These are phyloP conservation scores for Bufotes viridis DNA, from an alignment of 2,797 vertebrate species.

Conservation along the genomic window DNA sequence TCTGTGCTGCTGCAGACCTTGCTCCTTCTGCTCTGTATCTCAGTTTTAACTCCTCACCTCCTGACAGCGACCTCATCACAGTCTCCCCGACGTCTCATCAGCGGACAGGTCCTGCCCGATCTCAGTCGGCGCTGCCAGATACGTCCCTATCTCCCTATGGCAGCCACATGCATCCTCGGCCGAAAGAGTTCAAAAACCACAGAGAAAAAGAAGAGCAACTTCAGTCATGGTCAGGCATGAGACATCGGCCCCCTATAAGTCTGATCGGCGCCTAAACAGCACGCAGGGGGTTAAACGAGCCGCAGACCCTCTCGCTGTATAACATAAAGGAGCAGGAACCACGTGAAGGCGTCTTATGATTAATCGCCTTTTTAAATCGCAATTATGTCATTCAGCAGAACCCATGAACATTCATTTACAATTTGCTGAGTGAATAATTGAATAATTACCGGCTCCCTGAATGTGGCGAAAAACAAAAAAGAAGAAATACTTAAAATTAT, in stretches of 20 bases:
- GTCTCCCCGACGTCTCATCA: neutral
- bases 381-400: slow-evolving; percentile 79
- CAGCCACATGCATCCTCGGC: neutral
- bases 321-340: slow-evolving; percentile 64
- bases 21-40: too few species aligned
- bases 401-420: slow-evolving; percentile 74
- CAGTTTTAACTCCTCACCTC: too few species aligned
- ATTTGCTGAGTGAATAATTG: slow-evolving; percentile 76
- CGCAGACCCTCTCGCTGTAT: neutral
- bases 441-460: slow-evolving; percentile 62
- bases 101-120: neutral
- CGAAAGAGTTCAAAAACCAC: neutral
- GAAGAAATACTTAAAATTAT: slow-evolving; percentile 4
- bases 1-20: neutral
- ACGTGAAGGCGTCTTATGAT: slow-evolving; percentile 72
- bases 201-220: neutral
- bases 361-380: slow-evolving; percentile 81
- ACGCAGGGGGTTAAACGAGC: slow-evolving; percentile 10
- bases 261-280: neutral
- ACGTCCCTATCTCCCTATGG: neutral
- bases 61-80: too few species aligned
- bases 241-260: neutral
- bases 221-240: neutral
- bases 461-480: slow-evolving; percentile 7
- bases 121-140: neutral